Evolutionary conservation across 2,113 vertebrate genomes (phyloP).

Genomic region (Morphnarchus princeps): DNA sequence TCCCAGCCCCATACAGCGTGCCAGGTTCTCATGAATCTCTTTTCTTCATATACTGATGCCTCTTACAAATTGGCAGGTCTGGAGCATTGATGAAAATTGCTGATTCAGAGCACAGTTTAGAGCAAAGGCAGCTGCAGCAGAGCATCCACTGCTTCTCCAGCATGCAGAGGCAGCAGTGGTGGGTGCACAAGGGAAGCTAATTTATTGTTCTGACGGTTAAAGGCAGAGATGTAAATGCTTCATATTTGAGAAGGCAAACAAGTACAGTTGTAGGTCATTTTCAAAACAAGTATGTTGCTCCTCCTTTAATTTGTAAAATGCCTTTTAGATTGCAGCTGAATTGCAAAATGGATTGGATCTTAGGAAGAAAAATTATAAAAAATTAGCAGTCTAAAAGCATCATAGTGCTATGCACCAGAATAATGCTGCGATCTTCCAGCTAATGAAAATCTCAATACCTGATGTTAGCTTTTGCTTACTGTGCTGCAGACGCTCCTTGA

Average conservation of each 20-base stretch:
- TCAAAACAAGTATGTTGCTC: neutral
- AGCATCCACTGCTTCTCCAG: neutral
- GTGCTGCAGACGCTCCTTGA: constrained; percentile 82
- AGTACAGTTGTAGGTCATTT: neutral
- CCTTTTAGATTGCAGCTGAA: neutral
- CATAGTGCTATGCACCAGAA: neutral
- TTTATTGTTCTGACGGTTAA: neutral
- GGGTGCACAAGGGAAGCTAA: neutral
- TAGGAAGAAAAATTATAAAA: neutral
- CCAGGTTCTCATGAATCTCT: neutral
- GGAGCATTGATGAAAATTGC: neutral
- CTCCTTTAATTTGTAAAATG: neutral
- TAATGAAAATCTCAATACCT: neutral
- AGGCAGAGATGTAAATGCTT: neutral
- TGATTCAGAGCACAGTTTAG: neutral
- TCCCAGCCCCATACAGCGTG: neutral
- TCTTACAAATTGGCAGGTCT: neutral
- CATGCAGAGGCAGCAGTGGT: neutral
- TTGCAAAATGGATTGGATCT: neutral
- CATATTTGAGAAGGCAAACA: neutral
- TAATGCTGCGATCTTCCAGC: neutral
- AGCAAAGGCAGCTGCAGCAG: neutral
- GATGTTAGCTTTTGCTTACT: neutral
- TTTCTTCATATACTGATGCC: neutral
- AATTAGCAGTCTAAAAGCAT: neutral